Conservation (phyloP, 1,140 invertebrate genomes). For the Diorhabda elongata region DNA sequence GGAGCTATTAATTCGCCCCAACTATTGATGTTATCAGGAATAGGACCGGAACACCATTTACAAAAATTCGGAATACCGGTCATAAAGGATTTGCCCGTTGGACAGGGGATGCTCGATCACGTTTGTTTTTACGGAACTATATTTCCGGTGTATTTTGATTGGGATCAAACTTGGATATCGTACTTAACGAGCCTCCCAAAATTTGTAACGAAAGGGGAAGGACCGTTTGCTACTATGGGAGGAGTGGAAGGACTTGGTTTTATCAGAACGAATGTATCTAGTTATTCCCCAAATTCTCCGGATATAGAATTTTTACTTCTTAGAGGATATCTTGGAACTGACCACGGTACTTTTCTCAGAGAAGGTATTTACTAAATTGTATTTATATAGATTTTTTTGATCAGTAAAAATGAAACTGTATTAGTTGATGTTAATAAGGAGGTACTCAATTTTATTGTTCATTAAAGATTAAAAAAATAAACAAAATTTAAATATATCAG, state of each 20-base stretch:
- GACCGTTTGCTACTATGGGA: constrained; percentile 44
- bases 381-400: too few species aligned
- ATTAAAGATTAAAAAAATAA: too few species aligned
- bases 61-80: constrained; percentile 60
- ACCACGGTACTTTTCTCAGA: constrained; percentile 31
- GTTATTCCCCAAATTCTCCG: constrained; percentile 52
- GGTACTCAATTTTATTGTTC: too few species aligned
- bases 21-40: constrained; percentile 44
- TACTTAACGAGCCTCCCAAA: not conserved
- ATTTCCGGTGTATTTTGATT: constrained; percentile 9
- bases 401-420: too few species aligned
- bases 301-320: constrained; percentile 60
- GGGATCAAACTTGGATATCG: constrained; percentile 1
- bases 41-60: constrained; percentile 49
- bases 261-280: constrained; percentile 48
- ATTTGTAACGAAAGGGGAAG: constrained; percentile 33
- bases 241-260: constrained; percentile 54
- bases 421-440: too few species aligned
- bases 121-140: constrained; percentile 58
- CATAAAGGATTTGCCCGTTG: constrained; percentile 64
- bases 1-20: constrained; percentile 52
- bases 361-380: constrained; percentile 19
- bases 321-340: constrained; percentile 39
- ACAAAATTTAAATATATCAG: too few species aligned
- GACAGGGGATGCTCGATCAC: constrained; percentile 70